A percentile compares a stretch with the other conserved stretches of the same genome.
Conservation (phyloP, 1,140 invertebrate genomes). For the Bombus terrestris region DNA sequence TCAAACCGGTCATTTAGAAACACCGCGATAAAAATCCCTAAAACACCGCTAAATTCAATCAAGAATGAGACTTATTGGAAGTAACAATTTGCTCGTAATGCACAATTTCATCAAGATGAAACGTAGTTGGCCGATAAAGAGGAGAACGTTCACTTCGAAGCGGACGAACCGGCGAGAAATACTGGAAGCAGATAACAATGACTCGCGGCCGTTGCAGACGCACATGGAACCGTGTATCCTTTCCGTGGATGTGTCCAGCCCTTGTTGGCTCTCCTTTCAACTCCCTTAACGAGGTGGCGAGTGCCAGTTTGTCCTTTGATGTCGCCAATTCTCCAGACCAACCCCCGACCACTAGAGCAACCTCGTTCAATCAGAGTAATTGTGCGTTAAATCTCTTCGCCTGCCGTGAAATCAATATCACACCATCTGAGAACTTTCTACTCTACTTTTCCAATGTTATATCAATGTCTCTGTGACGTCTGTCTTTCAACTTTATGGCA, state of each 20-base stretch:
- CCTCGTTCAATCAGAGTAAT: slow-evolving; percentile 75
- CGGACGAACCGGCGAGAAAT: not conserved
- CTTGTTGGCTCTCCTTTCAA: slow-evolving; percentile 57
- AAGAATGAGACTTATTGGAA: not conserved
- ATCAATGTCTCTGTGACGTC: not conserved
- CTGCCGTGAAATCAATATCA: slow-evolving; percentile 70
- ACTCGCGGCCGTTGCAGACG: not conserved
- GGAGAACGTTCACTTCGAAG: not conserved
- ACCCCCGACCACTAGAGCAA: slow-evolving; percentile 32
- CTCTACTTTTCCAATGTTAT: not conserved
- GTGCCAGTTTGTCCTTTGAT: slow-evolving; percentile 66
- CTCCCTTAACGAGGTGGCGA: slow-evolving; percentile 56
- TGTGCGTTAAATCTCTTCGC: slow-evolving; percentile 73
- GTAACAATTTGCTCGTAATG: not conserved
- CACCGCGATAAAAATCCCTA: not conserved
- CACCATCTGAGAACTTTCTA: slow-evolving; percentile 22
- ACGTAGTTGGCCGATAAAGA: no score
- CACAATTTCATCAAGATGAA: not conserved
- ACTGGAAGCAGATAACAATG: slow-evolving; percentile 36
- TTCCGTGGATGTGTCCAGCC: slow-evolving; percentile 24
- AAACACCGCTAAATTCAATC: not conserved
- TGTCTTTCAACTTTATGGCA: not conserved
- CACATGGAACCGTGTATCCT: slow-evolving; percentile 25
- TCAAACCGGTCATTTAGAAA: not conserved
- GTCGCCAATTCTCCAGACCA: slow-evolving; percentile 43